A percentile compares a stretch with the other conserved stretches of the same genome.
Evolutionary conservation across 2,888 invertebrate genomes (phyloP).

Genomic region (Philonicus albiceps): DNA sequence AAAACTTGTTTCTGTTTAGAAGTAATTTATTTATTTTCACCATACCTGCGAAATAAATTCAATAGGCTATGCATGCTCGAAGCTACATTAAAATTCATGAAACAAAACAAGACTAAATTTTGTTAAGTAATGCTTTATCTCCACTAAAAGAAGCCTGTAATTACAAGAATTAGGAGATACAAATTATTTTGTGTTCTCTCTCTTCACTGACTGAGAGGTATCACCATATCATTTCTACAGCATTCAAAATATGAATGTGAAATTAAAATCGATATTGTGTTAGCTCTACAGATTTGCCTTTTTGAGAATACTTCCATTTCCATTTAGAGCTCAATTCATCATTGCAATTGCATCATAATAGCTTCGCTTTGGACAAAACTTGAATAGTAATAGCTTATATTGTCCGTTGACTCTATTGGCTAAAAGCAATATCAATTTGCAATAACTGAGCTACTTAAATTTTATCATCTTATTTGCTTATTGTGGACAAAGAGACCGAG

Average conservation of each 20-base stretch:
- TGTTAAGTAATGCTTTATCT: too few relatives aligned
- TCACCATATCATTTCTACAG: not conserved
- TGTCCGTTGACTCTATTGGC: not conserved
- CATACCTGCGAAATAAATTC: too few relatives aligned
- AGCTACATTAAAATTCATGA: too few relatives aligned
- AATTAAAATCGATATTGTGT: not conserved
- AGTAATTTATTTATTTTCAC: too few relatives aligned
- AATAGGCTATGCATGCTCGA: too few relatives aligned
- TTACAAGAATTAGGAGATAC: too few relatives aligned
- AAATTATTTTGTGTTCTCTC: too few relatives aligned
- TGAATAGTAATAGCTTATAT: not conserved
- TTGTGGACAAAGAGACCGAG: not conserved
- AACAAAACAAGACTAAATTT: too few relatives aligned
- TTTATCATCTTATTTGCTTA: not conserved
- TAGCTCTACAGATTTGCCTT: not conserved
- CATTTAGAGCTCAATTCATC: not conserved
- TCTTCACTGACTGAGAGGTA: too few relatives aligned
- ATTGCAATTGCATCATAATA: not conserved
- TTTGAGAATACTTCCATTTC: not conserved
- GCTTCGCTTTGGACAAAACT: not conserved
- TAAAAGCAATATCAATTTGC: not conserved
- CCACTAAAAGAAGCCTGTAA: too few relatives aligned
- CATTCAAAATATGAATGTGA: not conserved
- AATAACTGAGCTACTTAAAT: not conserved
- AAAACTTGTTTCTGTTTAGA: too few relatives aligned